Evolutionary conservation across 2,797 vertebrate genomes (phyloP), one percentile per base, ranked within the genome.

Genomic region (Urophycis tenuis): DNA sequence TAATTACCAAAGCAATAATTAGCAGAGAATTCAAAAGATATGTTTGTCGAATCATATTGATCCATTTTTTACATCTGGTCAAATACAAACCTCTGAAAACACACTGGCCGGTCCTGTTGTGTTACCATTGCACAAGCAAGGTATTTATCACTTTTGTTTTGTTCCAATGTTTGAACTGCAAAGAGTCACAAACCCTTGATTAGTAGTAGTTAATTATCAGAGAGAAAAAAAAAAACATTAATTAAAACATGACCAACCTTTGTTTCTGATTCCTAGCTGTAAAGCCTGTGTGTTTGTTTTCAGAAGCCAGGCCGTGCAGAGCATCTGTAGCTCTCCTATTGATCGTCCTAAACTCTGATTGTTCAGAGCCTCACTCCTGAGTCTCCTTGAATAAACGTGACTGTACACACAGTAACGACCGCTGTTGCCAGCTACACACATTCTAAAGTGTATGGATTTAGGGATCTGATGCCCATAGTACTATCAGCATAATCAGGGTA

Each of bases 391-490:
- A 64, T 64, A 11, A 9, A 29, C 12, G 53, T 29, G 10, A 25
- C 9, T 64, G 19, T n/a, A 53, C 53, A n/a, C n/a, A 11, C 8
- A 15, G 49, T 22, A 25, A 64, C 29, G 53, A 29, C 3, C 3
- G 53, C n/a, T n/a, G 29, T 64, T 64, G 53, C n/a, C 53, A 5
- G n/a, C 49, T 29, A 64, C 3, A n/a, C 53, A 60, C n/a, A 64
- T 22, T 60, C n/a, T 64, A 64, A 64, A 64, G 53, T 64, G n/a
- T 64, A 64, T 64, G 53, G 53, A 64, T 25, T 64, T 64, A 29
- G 2, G 10, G 7, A 29, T 64, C 53, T 64, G 29, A 64, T 64
- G 53, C 53, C 53, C n/a, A 29, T 29, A 34, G 33, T 19, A 53
- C 19, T 29, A 29, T 29, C 53, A 64, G 53, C 53, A 29, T 64